A percentile compares a stretch with the other conserved stretches of the same genome.
Conservation (phyloP, 2,888 invertebrate species). For the Zygothrica quintamaculata region DNA sequence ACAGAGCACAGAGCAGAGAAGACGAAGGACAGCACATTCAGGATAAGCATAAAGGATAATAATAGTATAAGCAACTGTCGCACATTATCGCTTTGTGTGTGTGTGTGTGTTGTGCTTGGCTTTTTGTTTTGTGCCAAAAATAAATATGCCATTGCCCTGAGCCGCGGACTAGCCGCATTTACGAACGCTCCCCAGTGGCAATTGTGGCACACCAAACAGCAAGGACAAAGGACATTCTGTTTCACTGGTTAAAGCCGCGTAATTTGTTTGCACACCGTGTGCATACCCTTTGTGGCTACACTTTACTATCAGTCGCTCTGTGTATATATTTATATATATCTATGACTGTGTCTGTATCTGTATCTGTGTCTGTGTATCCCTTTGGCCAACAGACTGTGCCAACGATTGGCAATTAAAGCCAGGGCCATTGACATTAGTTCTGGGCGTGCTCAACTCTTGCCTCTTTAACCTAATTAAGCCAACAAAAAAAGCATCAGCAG, state of each 20-base stretch:
- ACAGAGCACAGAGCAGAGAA: too few species aligned
- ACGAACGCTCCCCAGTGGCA: slow-evolving; percentile 31
- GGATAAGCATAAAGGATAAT: slow-evolving; percentile 24
- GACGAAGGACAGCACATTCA: too few species aligned
- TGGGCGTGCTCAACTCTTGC: slow-evolving; percentile 10
- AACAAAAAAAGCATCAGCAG: too few species aligned
- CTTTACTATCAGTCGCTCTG: slow-evolving; percentile 14
- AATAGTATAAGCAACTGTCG: slow-evolving; percentile 54
- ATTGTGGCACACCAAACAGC: slow-evolving; percentile 15
- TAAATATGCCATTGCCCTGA: slow-evolving; percentile 66
- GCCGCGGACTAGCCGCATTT: slow-evolving; percentile 35
- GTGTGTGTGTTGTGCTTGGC: slow-evolving; percentile 23
- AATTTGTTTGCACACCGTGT: slow-evolving; percentile 63
- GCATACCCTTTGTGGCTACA: slow-evolving; percentile 35
- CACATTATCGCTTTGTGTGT: slow-evolving; percentile 62
- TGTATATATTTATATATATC: slow-evolving; percentile 4
- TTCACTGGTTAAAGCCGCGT: slow-evolving; percentile 76
- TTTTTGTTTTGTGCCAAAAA: slow-evolving; percentile 54
- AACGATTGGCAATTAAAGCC: slow-evolving; percentile 62
- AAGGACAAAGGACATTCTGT: slow-evolving; percentile 48
- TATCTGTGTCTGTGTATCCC: slow-evolving; percentile 15
- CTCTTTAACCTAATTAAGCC: slow-evolving; percentile 78
- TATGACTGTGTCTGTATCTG: slow-evolving; percentile 5
- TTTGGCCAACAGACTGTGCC: slow-evolving; percentile 47
- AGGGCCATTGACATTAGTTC: slow-evolving; percentile 58